Conservation (phyloP, 2,797 vertebrate species). For the Characodon lateralis region DNA sequence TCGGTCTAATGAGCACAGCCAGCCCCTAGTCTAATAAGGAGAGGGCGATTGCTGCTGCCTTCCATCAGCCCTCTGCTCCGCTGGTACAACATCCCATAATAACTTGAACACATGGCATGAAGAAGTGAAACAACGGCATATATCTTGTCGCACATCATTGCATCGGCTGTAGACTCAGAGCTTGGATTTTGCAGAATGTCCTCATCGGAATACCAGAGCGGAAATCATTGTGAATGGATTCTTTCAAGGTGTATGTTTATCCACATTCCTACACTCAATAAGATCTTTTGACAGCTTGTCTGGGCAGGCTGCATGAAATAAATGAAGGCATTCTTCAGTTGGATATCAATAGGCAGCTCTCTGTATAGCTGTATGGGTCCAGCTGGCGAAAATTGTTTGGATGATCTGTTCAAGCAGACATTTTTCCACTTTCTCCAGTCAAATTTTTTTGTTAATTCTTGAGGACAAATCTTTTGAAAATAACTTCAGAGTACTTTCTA, state of each 20-base stretch:
- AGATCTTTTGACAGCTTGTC: slow-evolving; percentile 19
- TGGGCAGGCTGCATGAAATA: slow-evolving; percentile 20
- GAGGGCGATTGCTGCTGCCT: slow-evolving; percentile 60
- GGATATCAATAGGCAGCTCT: slow-evolving; percentile 17
- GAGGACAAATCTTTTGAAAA: slow-evolving; percentile 13
- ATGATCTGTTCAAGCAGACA: slow-evolving; percentile 29
- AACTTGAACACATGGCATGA: slow-evolving; percentile 46
- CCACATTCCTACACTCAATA: slow-evolving; percentile 1
- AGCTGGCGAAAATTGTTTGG: slow-evolving; percentile 45
- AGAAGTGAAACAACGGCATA: slow-evolving; percentile 31
- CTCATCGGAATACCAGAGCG: slow-evolving; percentile 13
- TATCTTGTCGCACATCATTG: slow-evolving; percentile 55
- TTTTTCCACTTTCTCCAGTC: slow-evolving; percentile 18
- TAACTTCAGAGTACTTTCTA: slow-evolving; percentile 19
- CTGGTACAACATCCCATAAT: slow-evolving; percentile 65
- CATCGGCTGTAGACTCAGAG: neutral
- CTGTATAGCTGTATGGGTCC: slow-evolving; percentile 22
- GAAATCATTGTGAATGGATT: slow-evolving; percentile 14
- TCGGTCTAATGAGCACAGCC: slow-evolving; percentile 73
- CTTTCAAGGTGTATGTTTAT: slow-evolving; percentile 17
- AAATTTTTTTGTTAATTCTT: slow-evolving; percentile 42
- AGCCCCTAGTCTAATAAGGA: slow-evolving; percentile 68
- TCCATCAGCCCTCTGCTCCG: slow-evolving; percentile 65
- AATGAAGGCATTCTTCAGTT: slow-evolving; percentile 29
- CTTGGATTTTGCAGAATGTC: slow-evolving; percentile 31